These are phyloP conservation scores for Drosophila infuscata DNA, from an alignment of 2,888 invertebrate species.

Conservation along the genomic window DNA sequence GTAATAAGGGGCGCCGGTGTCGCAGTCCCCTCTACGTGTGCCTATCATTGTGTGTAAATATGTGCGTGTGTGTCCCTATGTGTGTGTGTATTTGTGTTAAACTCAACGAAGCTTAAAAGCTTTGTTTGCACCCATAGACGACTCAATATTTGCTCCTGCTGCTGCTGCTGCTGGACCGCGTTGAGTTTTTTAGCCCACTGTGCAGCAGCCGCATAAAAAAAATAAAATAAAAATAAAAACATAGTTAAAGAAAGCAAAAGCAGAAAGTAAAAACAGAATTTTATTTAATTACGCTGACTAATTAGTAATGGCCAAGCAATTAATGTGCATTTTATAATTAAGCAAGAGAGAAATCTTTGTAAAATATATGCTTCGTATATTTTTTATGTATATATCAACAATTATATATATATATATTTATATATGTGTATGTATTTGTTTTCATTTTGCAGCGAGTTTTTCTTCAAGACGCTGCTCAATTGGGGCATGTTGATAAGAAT, in stretches of 20 bases:
- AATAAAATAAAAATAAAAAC: background rate
- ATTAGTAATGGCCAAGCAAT: slow-evolving; percentile 39
- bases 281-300: slow-evolving; percentile 45
- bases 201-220: slow-evolving; percentile 13
- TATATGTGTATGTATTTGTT: background rate
- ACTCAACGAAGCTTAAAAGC: slow-evolving; percentile 78
- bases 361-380: background rate
- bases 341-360: slow-evolving; percentile 9
- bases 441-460: slow-evolving; percentile 17
- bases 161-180: slow-evolving; percentile 23
- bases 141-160: slow-evolving; percentile 65
- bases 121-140: slow-evolving; percentile 69
- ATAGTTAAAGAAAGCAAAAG: background rate
- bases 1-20: slow-evolving; percentile 49
- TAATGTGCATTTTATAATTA: slow-evolving; percentile 46
- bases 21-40: slow-evolving; percentile 25
- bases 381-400: background rate
- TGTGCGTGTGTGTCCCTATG: slow-evolving; percentile 15
- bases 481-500: slow-evolving; percentile 55
- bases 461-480: slow-evolving; percentile 47
- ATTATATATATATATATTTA: background rate
- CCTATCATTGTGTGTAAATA: slow-evolving; percentile 26
- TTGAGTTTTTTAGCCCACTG: slow-evolving; percentile 37
- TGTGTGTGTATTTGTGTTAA: slow-evolving; percentile 50
- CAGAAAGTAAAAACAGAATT: slow-evolving; percentile 28